phyloP scores from a whole-genome alignment of 2,113 vertebrate genomes.

The Typhlomys cinereus region DNA sequence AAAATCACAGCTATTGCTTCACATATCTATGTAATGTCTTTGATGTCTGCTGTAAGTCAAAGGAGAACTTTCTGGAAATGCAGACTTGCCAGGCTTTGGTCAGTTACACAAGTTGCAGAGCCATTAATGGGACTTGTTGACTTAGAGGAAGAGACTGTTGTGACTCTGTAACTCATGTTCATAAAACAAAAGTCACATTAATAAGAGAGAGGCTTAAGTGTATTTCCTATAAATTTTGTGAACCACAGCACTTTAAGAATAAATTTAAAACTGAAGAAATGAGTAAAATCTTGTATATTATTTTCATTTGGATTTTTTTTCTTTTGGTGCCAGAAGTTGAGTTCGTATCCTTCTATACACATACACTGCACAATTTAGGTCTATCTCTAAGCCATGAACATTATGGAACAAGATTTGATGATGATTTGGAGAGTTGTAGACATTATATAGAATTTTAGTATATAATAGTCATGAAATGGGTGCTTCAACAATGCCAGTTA shows the following conservation, averaged over 20 bases:
- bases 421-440: neutral
- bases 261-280: neutral
- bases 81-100: neutral
- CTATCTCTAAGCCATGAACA: accelerated
- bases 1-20: neutral
- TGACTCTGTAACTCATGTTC: too few species aligned
- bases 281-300: neutral
- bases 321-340: neutral
- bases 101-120: neutral
- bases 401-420: too few species aligned
- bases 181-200: neutral
- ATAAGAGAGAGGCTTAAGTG: neutral
- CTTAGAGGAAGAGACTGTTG: too few species aligned
- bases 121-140: neutral
- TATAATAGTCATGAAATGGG: neutral
- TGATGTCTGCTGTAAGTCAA: neutral
- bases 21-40: neutral
- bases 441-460: neutral
- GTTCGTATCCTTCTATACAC: neutral
- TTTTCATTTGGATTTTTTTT: neutral
- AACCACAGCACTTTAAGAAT: neutral
- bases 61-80: neutral
- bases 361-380: neutral
- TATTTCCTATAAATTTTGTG: neutral
- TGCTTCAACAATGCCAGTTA: neutral